These are phyloP conservation scores for Formica exsecta DNA, from an alignment of 1,140 invertebrate species.

Conservation along the genomic window DNA sequence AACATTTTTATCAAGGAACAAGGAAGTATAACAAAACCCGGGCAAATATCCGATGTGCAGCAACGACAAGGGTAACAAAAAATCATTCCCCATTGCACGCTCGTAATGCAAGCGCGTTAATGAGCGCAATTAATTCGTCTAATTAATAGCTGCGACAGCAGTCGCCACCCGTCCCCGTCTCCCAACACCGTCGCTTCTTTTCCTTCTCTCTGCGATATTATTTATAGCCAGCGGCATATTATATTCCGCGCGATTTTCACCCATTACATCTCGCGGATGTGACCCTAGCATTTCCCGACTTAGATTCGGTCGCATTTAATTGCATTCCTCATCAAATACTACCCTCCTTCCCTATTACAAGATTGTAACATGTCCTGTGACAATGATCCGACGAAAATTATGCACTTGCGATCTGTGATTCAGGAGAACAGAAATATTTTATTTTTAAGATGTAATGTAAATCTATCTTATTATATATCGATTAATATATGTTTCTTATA, in stretches of 20 bases:
- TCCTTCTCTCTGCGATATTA: constrained; percentile 66
- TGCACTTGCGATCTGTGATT: too few relatives aligned
- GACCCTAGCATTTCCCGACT: constrained; percentile 72
- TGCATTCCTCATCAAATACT: constrained; percentile 68
- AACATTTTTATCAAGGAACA: constrained; percentile 7
- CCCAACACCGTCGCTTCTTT: neutral
- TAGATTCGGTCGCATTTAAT: constrained; percentile 75
- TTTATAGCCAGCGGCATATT: constrained; percentile 72
- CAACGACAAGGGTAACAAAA: constrained; percentile 39
- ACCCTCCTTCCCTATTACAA: constrained; percentile 46
- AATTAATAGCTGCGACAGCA: constrained; percentile 73
- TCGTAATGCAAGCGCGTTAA: constrained; percentile 69
- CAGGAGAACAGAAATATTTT: too few relatives aligned
- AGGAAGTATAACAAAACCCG: constrained; percentile 31
- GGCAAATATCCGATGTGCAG: neutral
- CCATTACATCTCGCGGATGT: constrained; percentile 61
- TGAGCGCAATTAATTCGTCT: constrained; percentile 76
- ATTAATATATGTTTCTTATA: too few relatives aligned
- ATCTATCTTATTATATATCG: too few relatives aligned
- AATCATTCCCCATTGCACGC: constrained; percentile 20
- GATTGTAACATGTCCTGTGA: constrained; percentile 25
- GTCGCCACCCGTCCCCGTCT: constrained; percentile 55
- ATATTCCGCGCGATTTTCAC: constrained; percentile 69
- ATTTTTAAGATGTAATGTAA: too few relatives aligned
- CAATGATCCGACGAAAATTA: neutral